Evolutionary conservation across 2,113 vertebrate genomes (phyloP).

Genomic region (Entelurus aequoreus): DNA sequence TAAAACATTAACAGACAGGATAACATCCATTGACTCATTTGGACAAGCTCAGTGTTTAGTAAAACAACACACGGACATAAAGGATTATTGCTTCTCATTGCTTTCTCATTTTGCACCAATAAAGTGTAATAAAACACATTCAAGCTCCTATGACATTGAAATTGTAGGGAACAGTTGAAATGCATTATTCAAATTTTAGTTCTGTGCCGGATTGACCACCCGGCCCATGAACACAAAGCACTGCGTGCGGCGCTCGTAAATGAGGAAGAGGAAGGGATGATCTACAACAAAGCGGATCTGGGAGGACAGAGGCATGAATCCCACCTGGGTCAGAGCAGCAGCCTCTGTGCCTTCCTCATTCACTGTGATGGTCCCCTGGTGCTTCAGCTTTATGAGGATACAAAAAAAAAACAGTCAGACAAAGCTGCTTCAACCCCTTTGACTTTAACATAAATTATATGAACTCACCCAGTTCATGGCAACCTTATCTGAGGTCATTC

Average conservation of each 20-base stretch:
- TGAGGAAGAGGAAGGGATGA: conserved; percentile 88
- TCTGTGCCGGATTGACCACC: conserved; percentile 81
- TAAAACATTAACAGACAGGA: conserved; percentile 51
- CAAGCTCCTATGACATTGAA: background rate
- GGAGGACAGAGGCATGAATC: conserved; percentile 93
- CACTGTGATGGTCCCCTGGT: conserved; percentile 92
- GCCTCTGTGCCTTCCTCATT: conserved; percentile 95
- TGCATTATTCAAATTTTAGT: conserved; percentile 40
- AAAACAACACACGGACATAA: conserved; percentile 1
- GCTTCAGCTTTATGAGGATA: conserved; percentile 76
- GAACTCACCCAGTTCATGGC: conserved; percentile 80
- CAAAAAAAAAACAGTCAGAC: background rate
- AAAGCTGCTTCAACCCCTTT: background rate
- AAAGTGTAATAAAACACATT: conserved; percentile 2
- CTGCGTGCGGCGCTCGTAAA: conserved; percentile 92
- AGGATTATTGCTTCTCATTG: conserved; percentile 6
- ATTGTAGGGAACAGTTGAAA: conserved; percentile 7
- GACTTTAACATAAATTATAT: background rate
- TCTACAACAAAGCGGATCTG: conserved; percentile 85
- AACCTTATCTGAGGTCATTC: conserved; percentile 81
- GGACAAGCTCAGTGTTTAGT: conserved; percentile 12
- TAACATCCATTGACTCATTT: conserved; percentile 17
- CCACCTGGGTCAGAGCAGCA: conserved; percentile 81
- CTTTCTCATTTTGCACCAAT: conserved; percentile 9
- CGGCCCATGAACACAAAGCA: conserved; percentile 93